A percentile compares a stretch with the other conserved stretches of the same genome.
Evolutionary conservation across 2,888 invertebrate species (phyloP).

Genomic region (Mesoligia furuncula): DNA sequence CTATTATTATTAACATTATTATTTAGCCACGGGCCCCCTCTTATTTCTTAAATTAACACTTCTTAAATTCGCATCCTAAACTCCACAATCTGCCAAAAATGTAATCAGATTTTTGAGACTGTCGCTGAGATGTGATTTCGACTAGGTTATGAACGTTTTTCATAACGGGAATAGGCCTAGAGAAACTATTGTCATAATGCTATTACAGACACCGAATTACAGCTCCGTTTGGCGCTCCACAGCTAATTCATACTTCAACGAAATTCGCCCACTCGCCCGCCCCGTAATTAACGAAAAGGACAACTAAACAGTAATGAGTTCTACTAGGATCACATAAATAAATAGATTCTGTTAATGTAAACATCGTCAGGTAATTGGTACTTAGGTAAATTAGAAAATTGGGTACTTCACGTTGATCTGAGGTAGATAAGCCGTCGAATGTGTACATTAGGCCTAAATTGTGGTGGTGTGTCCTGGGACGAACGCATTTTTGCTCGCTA

Average conservation of each 20-base stretch:
- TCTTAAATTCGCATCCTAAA: too few species aligned
- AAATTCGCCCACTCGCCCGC: slow-evolving; percentile 31
- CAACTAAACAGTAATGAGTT: slow-evolving; percentile 74
- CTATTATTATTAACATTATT: too few species aligned
- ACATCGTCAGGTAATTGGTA: slow-evolving; percentile 58
- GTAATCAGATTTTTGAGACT: too few species aligned
- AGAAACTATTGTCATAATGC: too few species aligned
- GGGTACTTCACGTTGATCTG: slow-evolving; percentile 40
- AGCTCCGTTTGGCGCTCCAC: slow-evolving; percentile 1
- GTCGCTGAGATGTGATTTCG: too few species aligned
- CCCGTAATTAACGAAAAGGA: slow-evolving; percentile 73
- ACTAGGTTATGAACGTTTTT: too few species aligned
- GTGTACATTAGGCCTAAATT: slow-evolving; percentile 36
- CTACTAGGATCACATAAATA: slow-evolving; percentile 69
- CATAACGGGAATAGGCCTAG: too few species aligned
- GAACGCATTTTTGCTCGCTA: slow-evolving; percentile 3
- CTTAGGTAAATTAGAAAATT: slow-evolving; percentile 61
- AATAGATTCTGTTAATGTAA: slow-evolving; percentile 67
- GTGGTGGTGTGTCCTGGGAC: background rate
- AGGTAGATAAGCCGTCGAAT: slow-evolving; percentile 28
- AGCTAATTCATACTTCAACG: slow-evolving; percentile 1
- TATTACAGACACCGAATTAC: background rate
- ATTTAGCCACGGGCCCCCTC: too few species aligned
- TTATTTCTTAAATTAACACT: too few species aligned
- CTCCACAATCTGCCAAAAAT: too few species aligned